Evolutionary conservation across 2,888 invertebrate genomes (phyloP).

Genomic region (Phyllotreta striolata): DNA sequence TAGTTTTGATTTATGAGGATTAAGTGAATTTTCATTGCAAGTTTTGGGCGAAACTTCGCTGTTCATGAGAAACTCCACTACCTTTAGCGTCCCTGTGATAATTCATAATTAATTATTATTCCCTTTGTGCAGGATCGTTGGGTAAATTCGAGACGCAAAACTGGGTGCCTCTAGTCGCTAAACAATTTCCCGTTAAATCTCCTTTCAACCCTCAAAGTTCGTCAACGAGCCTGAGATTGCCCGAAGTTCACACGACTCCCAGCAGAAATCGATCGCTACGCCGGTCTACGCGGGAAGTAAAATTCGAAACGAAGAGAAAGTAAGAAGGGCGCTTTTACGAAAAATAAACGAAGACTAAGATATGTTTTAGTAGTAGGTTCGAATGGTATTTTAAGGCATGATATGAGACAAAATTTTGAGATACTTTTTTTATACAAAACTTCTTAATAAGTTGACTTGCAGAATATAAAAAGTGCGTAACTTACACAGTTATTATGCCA

Average conservation of each 20-base stretch:
- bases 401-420: no score
- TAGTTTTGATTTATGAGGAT: no score
- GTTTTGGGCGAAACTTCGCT: neutral
- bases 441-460: no score
- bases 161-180: slow-evolving; percentile 76
- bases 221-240: slow-evolving; percentile 46
- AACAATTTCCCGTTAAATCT: slow-evolving; percentile 74
- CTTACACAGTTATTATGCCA: no score
- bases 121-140: slow-evolving; percentile 50
- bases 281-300: slow-evolving; percentile 48
- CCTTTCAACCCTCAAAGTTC: slow-evolving; percentile 65
- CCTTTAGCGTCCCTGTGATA: neutral
- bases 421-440: no score
- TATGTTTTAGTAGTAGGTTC: slow-evolving; percentile 2
- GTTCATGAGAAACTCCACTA: neutral
- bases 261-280: slow-evolving; percentile 45
- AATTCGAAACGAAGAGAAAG: slow-evolving; percentile 44
- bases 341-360: neutral
- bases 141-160: slow-evolving; percentile 65
- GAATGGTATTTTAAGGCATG: no score
- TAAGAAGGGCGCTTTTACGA: slow-evolving; percentile 2
- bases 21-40: no score
- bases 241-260: slow-evolving; percentile 46
- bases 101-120: neutral
- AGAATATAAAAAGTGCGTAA: no score